Base-by-base conservation (phyloP, 2,113 vertebrate genomes). In the Psettodes erumei region DNA sequence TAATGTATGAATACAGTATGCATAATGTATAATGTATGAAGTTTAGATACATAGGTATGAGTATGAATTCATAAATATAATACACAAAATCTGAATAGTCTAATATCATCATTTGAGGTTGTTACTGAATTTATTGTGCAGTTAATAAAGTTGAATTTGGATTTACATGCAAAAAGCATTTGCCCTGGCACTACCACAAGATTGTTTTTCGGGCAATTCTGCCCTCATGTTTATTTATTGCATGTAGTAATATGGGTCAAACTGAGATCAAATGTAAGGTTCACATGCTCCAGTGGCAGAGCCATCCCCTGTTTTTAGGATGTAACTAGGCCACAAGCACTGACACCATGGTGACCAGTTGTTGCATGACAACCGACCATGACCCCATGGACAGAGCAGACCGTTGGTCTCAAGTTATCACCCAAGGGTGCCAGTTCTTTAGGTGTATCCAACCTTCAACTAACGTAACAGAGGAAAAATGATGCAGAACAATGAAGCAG, bases 341-440 rank as follows among this genome's bases (percentile, higher is more conserved):
- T 50, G 83, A 45, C 35, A 27, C 83, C 80, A 84, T 90, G 86
- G 65, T 87, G 77, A 91, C 85, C 60, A 40, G 21, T 33, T 54
- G 77, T 76, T 70, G 79, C 75, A 65, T 87, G 82, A 86, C 87
- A 90, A 85, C 85, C 28, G 12, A 37, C 2, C 47, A 13, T 86
- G 84, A 84, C 87, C 83, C 81, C 37, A 33, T 32, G 74, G 77
- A 71, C 84, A 70, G 75, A 77, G 43, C 56, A 56, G 47, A 60
- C 79, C 1, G 55, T 65, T 53, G 38, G 59, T 79, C 65, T 86
- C 51, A 53, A 48, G 75, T 87, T 75, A 72, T 74, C 83, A 35
- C 43, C 77, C 65, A 12, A 3, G 16, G 43, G 73, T 30, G 28
- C 1, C 13, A 21, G 30, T 70, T 67, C 55, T 33, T 37, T 19